These are phyloP conservation scores for Protobothrops flavoviridis DNA, from an alignment of 2,113 vertebrate species.

Conservation along the genomic window DNA sequence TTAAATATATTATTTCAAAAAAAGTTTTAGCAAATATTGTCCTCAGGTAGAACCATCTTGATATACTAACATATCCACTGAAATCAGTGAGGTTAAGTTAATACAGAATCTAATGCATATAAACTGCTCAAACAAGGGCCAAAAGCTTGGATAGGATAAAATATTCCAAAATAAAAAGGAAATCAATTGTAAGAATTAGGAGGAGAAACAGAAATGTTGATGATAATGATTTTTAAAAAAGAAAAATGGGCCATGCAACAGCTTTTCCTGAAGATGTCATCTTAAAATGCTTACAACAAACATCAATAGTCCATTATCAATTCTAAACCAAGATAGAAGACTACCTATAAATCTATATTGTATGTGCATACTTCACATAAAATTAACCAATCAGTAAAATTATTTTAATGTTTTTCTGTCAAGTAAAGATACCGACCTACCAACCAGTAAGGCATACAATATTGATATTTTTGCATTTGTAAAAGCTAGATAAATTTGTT, in stretches of 20 bases:
- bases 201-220: neutral
- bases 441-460: conserved; percentile 46
- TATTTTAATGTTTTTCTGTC: conserved; percentile 37
- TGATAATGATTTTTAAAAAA: neutral
- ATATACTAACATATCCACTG: neutral
- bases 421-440: conserved; percentile 9
- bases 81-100: neutral
- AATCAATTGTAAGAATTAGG: neutral
- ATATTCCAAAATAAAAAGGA: neutral
- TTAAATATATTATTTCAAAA: neutral
- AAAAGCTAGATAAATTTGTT: conserved; percentile 12
- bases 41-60: neutral
- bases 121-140: neutral
- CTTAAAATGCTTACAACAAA: neutral
- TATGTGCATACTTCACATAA: neutral
- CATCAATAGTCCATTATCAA: neutral
- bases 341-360: neutral
- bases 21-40: neutral
- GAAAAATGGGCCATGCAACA: neutral
- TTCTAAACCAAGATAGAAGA: conserved; percentile 1
- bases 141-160: neutral
- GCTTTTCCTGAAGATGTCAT: neutral
- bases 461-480: conserved; percentile 30
- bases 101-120: neutral
- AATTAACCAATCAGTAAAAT: conserved; percentile 36